A percentile compares a stretch with the other conserved stretches of the same genome.
phyloP scores from a whole-genome alignment of 2,888 invertebrate genomes.

The Patella pellucida region DNA sequence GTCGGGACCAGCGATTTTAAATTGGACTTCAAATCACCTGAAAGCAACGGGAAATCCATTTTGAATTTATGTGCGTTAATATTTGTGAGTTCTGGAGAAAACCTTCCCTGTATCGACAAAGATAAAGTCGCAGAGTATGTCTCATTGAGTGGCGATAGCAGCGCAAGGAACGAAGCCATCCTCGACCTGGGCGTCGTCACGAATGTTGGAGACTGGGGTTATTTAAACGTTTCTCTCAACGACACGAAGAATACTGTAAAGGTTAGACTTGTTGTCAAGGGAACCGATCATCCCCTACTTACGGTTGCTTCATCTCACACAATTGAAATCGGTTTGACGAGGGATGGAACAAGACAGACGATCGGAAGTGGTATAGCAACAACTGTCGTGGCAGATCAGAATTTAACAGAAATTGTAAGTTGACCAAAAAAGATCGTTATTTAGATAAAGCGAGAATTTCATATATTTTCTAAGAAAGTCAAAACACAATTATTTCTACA shows the following conservation, averaged over 20 bases:
- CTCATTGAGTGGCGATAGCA: conserved; percentile 24
- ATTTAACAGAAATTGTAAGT: too few relatives aligned
- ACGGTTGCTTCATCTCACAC: conserved; percentile 26
- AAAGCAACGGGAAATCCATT: conserved; percentile 27
- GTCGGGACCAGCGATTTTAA: conserved; percentile 36
- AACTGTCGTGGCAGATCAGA: too few relatives aligned
- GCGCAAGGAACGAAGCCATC: conserved; percentile 43
- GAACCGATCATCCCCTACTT: conserved; percentile 35
- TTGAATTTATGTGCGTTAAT: conserved; percentile 43
- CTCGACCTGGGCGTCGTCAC: conserved; percentile 50
- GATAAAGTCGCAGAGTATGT: conserved; percentile 35
- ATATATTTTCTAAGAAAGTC: too few relatives aligned
- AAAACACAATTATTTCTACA: too few relatives aligned
- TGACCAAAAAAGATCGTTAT: too few relatives aligned
- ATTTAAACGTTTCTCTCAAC: conserved; percentile 19
- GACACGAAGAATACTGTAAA: conserved; percentile 31
- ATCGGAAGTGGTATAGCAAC: too few relatives aligned
- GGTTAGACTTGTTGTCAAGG: conserved; percentile 38
- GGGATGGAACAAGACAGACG: too few relatives aligned
- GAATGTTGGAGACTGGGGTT: conserved; percentile 39
- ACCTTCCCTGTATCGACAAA: conserved; percentile 43
- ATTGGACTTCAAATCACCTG: conserved; percentile 46
- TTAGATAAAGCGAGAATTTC: too few relatives aligned
- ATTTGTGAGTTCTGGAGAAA: conserved; percentile 36
- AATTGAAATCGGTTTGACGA: conserved; percentile 31